Percentiles rank a stretch among this genome's conserved stretches.
Evolutionary conservation across 2,888 invertebrate genomes (phyloP).

Genomic region (Amorpha juglandis): DNA sequence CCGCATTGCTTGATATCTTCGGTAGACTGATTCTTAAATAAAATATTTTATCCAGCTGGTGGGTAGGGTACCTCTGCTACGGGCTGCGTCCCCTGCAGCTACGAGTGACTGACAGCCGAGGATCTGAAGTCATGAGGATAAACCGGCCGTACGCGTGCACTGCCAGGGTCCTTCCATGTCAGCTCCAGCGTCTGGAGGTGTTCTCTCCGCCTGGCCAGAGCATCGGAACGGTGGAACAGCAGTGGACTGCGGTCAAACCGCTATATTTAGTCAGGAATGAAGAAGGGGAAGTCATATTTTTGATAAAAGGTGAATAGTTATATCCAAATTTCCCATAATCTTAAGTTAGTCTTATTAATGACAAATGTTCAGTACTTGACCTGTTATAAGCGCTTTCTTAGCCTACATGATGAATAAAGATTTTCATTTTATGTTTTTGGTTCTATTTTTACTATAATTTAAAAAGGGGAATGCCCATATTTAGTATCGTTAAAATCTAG

Average conservation of each 20-base stretch:
- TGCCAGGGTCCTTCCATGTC: conserved; percentile 92
- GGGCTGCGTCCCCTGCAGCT: conserved; percentile 69
- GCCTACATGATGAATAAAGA: no score
- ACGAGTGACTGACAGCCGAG: conserved; percentile 55
- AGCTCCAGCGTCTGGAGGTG: conserved; percentile 85
- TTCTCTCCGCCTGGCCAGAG: conserved; percentile 87
- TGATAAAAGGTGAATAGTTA: conserved; percentile 86
- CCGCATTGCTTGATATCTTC: no score
- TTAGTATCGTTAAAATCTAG: no score
- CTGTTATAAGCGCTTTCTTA: no score
- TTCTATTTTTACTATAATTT: no score
- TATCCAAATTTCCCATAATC: no score
- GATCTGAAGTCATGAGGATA: conserved; percentile 88
- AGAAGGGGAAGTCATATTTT: conserved; percentile 87
- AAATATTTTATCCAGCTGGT: conserved; percentile 56
- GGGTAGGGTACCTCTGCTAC: conserved; percentile 73
- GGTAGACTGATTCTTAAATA: neutral
- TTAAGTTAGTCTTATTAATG: no score
- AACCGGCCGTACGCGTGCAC: conserved; percentile 91
- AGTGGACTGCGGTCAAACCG: conserved; percentile 89
- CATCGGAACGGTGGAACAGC: conserved; percentile 88
- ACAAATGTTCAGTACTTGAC: no score
- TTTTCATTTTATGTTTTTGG: no score
- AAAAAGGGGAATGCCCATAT: conserved; percentile 23
- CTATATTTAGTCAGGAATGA: conserved; percentile 88